phyloP scores from a whole-genome alignment of 2,113 vertebrate genomes.

The Poecile atricapillus region DNA sequence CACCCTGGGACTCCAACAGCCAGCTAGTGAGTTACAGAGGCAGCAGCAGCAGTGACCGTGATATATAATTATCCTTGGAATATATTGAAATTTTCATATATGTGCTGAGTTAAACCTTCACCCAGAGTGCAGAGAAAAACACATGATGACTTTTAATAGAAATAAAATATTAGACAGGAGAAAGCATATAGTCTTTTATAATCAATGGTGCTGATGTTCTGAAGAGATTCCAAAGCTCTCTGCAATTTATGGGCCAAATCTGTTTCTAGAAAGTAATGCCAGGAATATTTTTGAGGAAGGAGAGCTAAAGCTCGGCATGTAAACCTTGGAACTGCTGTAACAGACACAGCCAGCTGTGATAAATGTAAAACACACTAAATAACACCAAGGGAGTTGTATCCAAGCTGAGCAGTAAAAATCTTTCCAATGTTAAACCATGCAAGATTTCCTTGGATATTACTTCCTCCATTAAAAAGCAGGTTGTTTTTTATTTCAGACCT shows the following conservation, averaged over 20 bases:
- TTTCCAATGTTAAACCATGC: neutral
- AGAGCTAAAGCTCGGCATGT: neutral
- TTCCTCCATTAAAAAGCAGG: neutral
- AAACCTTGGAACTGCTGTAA: neutral
- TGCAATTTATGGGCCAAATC: neutral
- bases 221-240: neutral
- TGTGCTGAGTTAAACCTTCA: neutral
- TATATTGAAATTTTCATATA: neutral
- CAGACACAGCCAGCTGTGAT: neutral
- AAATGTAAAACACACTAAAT: neutral
- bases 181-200: neutral
- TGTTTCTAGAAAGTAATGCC: neutral
- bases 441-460: neutral
- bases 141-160: neutral
- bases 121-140: neutral
- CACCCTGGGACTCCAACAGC: neutral
- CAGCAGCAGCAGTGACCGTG: neutral
- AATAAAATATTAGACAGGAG: slow-evolving; percentile 39
- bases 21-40: neutral
- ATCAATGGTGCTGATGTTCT: neutral
- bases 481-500: neutral
- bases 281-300: neutral
- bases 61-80: neutral
- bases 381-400: neutral
- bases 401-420: neutral